These are phyloP conservation scores for Narcine bancroftii DNA, from an alignment of 2,113 vertebrate species.

Conservation along the genomic window DNA sequence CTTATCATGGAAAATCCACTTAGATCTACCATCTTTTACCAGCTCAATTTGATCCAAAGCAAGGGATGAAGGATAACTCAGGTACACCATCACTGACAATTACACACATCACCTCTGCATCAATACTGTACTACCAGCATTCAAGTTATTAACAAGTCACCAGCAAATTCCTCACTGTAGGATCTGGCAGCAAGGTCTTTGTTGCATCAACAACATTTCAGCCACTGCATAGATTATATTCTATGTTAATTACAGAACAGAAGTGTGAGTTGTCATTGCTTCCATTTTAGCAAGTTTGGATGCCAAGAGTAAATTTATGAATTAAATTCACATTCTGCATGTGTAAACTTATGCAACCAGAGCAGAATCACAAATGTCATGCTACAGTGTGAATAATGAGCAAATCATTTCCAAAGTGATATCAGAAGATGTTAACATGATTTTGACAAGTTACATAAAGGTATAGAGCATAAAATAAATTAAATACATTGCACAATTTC, in stretches of 20 bases:
- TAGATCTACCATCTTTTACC: too few species aligned
- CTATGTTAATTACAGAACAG: background rate
- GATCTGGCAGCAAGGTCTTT: background rate
- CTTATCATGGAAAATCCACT: background rate
- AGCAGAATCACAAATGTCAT: background rate
- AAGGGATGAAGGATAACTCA: too few species aligned
- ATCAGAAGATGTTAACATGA: background rate
- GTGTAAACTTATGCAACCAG: background rate
- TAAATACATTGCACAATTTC: background rate
- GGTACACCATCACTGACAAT: background rate
- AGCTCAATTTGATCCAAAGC: too few species aligned
- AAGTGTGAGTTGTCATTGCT: background rate
- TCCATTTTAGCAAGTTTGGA: background rate
- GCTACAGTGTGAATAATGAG: background rate
- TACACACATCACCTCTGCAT: background rate
- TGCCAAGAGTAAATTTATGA: background rate
- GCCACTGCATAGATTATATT: background rate
- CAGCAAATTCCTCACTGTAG: background rate
- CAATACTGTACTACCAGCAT: background rate
- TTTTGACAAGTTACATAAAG: background rate
- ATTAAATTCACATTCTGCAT: background rate
- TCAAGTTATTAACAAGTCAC: background rate
- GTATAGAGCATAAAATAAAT: background rate
- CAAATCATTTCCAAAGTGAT: background rate
- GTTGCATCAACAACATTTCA: background rate